A percentile compares a stretch with the other conserved stretches of the same genome.
Conservation (phyloP, 2,888 invertebrate genomes). For the Drosophila falleni region DNA sequence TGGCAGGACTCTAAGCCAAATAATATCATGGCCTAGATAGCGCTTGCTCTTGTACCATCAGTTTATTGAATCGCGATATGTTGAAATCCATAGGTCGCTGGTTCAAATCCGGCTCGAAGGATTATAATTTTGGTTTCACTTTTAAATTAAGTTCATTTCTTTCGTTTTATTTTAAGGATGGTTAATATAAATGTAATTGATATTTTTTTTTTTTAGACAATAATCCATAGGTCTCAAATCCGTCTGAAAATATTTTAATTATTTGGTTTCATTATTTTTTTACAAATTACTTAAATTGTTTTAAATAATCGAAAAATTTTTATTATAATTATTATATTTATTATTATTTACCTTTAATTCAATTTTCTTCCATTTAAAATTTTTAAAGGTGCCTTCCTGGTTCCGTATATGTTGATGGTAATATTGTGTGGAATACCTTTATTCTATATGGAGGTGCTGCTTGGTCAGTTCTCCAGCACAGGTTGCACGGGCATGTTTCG, state of each 20-base stretch:
- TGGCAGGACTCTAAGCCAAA: conserved; percentile 55
- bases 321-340: neutral
- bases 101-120: conserved; percentile 82
- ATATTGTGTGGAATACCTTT: conserved; percentile 94
- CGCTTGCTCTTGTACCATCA: conserved; percentile 61
- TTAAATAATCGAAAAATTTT: no score
- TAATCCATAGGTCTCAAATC: neutral
- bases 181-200: neutral
- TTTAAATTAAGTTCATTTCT: neutral
- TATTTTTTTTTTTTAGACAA: no score
- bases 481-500: conserved; percentile 93
- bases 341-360: neutral
- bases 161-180: neutral
- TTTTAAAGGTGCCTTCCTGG: conserved; percentile 89
- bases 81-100: conserved; percentile 82
- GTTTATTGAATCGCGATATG: conserved; percentile 53
- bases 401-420: conserved; percentile 93
- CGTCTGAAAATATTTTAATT: neutral
- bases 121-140: conserved; percentile 45
- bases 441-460: conserved; percentile 94
- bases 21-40: conserved; percentile 51
- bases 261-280: no score
- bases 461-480: conserved; percentile 94
- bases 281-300: no score
- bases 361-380: neutral